Evolutionary conservation across 2,888 invertebrate genomes (phyloP), one percentile per base, ranked within the genome.

Genomic region (Eilema depressum): DNA sequence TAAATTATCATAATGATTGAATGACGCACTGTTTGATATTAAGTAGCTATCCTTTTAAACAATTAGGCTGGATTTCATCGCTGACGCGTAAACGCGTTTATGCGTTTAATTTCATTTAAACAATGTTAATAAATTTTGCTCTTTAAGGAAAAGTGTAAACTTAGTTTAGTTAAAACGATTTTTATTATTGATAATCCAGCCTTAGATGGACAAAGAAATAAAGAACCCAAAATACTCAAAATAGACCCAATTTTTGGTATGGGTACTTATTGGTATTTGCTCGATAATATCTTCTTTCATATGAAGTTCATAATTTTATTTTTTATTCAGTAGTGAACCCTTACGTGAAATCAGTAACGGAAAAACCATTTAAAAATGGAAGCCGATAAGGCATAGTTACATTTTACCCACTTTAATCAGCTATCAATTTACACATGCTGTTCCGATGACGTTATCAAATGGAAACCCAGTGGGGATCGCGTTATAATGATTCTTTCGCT

Each of bases 381-480:
- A 47, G 20, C 11, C n/a, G 33, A 62, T 30, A 11, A 33, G 30
- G 33, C 41, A 17, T 63, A 14, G 23, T 23, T 63, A 14, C n/a
- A 53, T 7, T 53, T n/a, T 53, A 53, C 2, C n/a, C 20, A 53
- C 53, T 53, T 8, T 53, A 53, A 53, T 53, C 53, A 53, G 53
- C n/a, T n/a, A 53, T 53, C 53, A n/a, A 53, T 53, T 53, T 53
- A 53, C 53, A n/a, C 53, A 53, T 53, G 53, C 53, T 53, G 53
- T n/a, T 33, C 62, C 37, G 23, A 30, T 2, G 37, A 37, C 14
- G 37, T 63, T 63, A 64, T 28, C 64, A 53, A 64, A 63, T n/a
- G 10, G n/a, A n/a, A 53, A 53, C n/a, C 8, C 53, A 53, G 53
- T 53, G 53, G 53, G 53, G 53, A 53, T 10, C 53, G 53, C 53